Conservation (phyloP, 1,140 invertebrate species). For the Trichomalopsis sarcophagae region DNA sequence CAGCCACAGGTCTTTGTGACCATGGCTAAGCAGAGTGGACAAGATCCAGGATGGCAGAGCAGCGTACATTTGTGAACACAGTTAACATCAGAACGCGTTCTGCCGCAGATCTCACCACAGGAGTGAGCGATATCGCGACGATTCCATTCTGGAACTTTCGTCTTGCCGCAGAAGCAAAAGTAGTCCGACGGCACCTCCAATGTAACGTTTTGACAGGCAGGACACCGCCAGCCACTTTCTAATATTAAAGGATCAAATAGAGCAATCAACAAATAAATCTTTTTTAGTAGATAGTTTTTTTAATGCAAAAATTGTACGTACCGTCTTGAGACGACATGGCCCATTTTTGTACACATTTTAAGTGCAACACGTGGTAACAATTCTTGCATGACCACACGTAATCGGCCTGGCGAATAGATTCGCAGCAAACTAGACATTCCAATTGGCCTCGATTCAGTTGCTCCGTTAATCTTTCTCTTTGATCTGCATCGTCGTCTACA, state of each 20-base stretch:
- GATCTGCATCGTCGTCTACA: constrained; percentile 77
- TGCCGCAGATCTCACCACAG: constrained; percentile 90
- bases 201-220: constrained; percentile 89
- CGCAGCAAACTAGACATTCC: constrained; percentile 96
- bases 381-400: constrained; percentile 92
- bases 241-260: constrained; percentile 40
- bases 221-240: constrained; percentile 93
- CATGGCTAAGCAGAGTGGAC: constrained; percentile 79
- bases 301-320: constrained; percentile 61
- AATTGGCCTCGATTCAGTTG: constrained; percentile 85
- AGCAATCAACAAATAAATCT: background rate
- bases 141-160: constrained; percentile 82
- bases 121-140: constrained; percentile 88
- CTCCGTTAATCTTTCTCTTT: constrained; percentile 87
- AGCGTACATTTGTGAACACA: constrained; percentile 91
- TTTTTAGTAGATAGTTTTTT: background rate
- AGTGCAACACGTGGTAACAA: constrained; percentile 94
- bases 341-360: constrained; percentile 94
- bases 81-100: constrained; percentile 73
- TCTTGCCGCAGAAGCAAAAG: constrained; percentile 89
- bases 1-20: constrained; percentile 84
- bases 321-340: constrained; percentile 86
- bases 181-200: constrained; percentile 83
- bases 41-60: constrained; percentile 93
- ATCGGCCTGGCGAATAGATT: constrained; percentile 85